These are phyloP conservation scores for Crocidura indochinensis DNA, from an alignment of 2,797 vertebrate genomes.

Conservation along the genomic window DNA sequence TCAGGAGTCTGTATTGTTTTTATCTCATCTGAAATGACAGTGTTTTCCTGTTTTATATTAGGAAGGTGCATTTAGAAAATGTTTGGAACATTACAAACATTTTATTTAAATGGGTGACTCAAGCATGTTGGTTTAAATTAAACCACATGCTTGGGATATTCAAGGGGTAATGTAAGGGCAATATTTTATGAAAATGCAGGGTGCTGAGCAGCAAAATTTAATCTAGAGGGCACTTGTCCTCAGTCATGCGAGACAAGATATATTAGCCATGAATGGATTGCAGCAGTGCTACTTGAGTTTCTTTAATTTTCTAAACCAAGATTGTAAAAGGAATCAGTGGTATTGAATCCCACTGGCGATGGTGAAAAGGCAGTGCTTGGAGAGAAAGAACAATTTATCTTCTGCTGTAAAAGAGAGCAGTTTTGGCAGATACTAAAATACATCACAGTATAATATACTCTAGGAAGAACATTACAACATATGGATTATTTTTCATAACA, in stretches of 20 bases:
- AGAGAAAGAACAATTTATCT: constrained; percentile 83
- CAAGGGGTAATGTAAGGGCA: constrained; percentile 70
- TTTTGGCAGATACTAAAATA: constrained; percentile 69
- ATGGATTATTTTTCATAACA: constrained; percentile 65
- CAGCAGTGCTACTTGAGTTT: constrained; percentile 73
- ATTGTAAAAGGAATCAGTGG: constrained; percentile 82
- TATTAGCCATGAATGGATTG: constrained; percentile 78
- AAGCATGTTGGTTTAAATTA: constrained; percentile 84
- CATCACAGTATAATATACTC: constrained; percentile 74
- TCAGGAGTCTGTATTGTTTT: constrained; percentile 49
- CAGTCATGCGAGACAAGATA: constrained; percentile 82
- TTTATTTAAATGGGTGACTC: constrained; percentile 80
- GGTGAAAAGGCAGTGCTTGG: constrained; percentile 73
- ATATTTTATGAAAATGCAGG: constrained; percentile 75
- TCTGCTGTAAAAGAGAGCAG: constrained; percentile 78
- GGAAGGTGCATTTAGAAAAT: constrained; percentile 66
- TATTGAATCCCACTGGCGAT: constrained; percentile 78
- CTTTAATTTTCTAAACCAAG: constrained; percentile 85
- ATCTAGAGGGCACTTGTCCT: constrained; percentile 84
- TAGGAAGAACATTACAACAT: constrained; percentile 57
- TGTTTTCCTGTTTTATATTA: constrained; percentile 71
- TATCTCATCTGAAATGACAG: constrained; percentile 68
- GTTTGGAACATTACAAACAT: constrained; percentile 74
- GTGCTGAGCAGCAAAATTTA: constrained; percentile 81
- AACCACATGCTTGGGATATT: constrained; percentile 80